These are phyloP conservation scores for Acrossocheilus fasciatus DNA, from an alignment of 2,797 vertebrate genomes.

Conservation along the genomic window DNA sequence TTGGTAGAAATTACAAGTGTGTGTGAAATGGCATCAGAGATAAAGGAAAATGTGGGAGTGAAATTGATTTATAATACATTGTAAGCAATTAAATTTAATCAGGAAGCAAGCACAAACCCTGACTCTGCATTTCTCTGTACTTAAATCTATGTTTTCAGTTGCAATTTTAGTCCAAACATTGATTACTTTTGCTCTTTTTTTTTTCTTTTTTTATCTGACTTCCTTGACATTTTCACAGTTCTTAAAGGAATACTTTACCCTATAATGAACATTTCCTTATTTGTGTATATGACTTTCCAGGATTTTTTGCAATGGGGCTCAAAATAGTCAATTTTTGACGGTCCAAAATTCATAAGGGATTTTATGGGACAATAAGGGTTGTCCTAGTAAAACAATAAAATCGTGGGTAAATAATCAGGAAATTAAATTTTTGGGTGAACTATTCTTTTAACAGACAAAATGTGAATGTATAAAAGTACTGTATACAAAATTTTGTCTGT, in stretches of 20 bases:
- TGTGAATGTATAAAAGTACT: background rate
- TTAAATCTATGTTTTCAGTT: constrained; percentile 13
- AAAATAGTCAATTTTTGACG: background rate
- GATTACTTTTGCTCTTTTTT: background rate
- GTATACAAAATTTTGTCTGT: background rate
- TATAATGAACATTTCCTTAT: background rate
- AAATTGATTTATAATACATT: constrained; percentile 1
- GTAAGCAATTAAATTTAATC: background rate
- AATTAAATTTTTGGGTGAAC: background rate
- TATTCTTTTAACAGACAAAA: background rate
- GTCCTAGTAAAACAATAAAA: background rate
- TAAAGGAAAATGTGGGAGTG: background rate
- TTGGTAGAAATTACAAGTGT: constrained; percentile 8
- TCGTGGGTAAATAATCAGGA: background rate
- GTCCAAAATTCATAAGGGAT: background rate
- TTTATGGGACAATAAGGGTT: background rate
- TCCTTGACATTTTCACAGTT: background rate
- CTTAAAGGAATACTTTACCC: background rate
- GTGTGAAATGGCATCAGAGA: background rate
- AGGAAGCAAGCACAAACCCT: background rate
- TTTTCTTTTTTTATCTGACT: background rate
- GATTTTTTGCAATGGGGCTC: background rate
- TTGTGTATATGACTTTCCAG: background rate
- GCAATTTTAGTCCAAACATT: background rate
- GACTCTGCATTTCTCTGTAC: background rate